phyloP scores from a whole-genome alignment of 2,113 vertebrate genomes.

The Neoarius graeffei region DNA sequence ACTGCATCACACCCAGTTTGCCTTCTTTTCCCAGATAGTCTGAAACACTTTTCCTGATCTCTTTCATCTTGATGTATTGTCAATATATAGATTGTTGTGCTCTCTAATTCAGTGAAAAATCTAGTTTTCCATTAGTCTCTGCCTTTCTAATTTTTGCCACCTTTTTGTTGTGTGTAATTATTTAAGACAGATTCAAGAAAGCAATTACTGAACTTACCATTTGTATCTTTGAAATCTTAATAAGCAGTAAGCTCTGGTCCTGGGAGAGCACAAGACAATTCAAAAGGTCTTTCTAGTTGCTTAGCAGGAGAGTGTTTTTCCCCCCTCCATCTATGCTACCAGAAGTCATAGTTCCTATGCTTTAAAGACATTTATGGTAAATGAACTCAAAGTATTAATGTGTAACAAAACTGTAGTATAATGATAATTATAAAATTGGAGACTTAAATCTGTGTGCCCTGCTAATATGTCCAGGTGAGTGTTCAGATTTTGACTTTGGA shows the following conservation, averaged over 20 bases:
- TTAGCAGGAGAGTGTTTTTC: not conserved
- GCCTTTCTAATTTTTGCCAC: slow-evolving; percentile 85
- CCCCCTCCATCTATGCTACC: not conserved
- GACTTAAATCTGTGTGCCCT: too few species aligned
- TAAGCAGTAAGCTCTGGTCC: slow-evolving; percentile 78
- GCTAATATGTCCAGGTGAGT: not conserved
- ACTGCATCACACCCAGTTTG: slow-evolving; percentile 83
- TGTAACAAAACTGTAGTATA: not conserved
- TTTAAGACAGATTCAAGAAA: slow-evolving; percentile 99
- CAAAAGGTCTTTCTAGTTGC: slow-evolving; percentile 22
- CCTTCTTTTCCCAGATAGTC: slow-evolving; percentile 84
- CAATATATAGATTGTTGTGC: slow-evolving; percentile 97
- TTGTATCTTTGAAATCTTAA: slow-evolving; percentile 98
- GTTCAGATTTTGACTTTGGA: not conserved
- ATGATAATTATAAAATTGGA: not conserved
- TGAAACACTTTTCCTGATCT: slow-evolving; percentile 97
- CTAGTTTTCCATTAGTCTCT: slow-evolving; percentile 99
- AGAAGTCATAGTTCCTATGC: not conserved
- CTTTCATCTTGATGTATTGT: slow-evolving; percentile 94
- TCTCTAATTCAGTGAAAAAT: slow-evolving; percentile 99
- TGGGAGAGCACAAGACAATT: slow-evolving; percentile 33
- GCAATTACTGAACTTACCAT: slow-evolving; percentile 92
- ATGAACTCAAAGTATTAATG: not conserved
- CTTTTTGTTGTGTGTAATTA: slow-evolving; percentile 96
- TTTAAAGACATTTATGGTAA: not conserved